Evolutionary conservation across 1,140 invertebrate species (phyloP), one percentile per base, ranked within the genome.

Genomic region (Heterodera carotae): DNA sequence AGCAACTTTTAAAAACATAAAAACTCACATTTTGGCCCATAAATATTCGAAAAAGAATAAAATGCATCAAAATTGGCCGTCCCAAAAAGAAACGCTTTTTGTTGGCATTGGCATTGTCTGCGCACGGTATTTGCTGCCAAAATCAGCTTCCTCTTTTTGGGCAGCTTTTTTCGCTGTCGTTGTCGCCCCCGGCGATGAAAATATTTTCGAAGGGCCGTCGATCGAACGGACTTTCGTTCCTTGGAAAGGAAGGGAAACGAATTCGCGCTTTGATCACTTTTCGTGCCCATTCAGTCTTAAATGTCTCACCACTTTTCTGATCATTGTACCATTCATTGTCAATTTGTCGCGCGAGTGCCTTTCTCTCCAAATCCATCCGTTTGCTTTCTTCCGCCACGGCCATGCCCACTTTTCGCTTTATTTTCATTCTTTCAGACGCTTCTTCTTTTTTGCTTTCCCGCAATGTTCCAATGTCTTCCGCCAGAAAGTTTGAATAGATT

Each of bases 401-500:
- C 62, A 66, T 66, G 6, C 33, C 62, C n/a, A 66, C 29, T 66
- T 56, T 56, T 56, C 48, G 15, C 15, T 4, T 22, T 18, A 56
- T 56, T 56, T 56, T 56, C 18, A 22, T 22, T 22, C 4, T 56
- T 56, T 22, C 18, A 22, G 5, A 5, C 12, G 12, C 22, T 22
- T 56, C 48, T 15, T 4, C 48, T 56, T 56, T 18, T 22, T 56
- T 56, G 5, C 4, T 3, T 56, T 15, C 48, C 39, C 39, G 7
- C 39, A 12, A 7, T 10, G 7, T 43, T 43, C 15, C 39, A 43
- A 12, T 43, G 18, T n/a, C 4, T 22, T 56, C 22, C 48, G n/a
- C 62, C 29, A 66, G 62, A n/a, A 66, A 66, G 7, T 66, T 34
- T 0, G 62, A 8, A 66, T 66, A 66, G 22, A 66, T 66, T 66